Conservation (phyloP, 1,140 invertebrate species). For the Ips typographus region DNA sequence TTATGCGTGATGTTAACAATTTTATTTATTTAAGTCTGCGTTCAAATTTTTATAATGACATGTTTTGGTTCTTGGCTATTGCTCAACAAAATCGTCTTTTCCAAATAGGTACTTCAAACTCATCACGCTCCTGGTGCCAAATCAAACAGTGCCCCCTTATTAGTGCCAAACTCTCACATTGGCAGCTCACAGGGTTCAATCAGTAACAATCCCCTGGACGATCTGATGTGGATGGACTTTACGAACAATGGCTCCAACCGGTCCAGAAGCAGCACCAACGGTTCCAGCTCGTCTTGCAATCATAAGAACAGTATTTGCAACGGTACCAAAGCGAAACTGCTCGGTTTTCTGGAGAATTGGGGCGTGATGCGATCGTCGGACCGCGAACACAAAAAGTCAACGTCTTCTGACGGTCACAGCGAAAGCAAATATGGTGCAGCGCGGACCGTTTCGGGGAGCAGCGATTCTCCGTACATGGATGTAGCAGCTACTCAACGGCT, state of each 20-base stretch:
- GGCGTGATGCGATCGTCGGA: constrained; percentile 1
- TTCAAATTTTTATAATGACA: too few relatives aligned
- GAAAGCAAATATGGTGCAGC: constrained; percentile 56
- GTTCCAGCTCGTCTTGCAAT: constrained; percentile 32
- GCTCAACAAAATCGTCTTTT: background rate
- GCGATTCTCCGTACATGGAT: constrained; percentile 36
- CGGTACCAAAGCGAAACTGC: constrained; percentile 7
- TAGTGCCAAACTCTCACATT: constrained; percentile 52
- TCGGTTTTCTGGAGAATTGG: constrained; percentile 14
- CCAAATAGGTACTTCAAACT: constrained; percentile 42
- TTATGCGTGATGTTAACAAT: too few relatives aligned
- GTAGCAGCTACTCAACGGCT: constrained; percentile 10
- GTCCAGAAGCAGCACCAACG: constrained; percentile 1
- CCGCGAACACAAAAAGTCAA: constrained; percentile 38
- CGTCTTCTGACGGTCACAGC: constrained; percentile 54
- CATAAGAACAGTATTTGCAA: constrained; percentile 21
- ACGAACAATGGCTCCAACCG: constrained; percentile 44
- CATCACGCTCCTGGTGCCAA: constrained; percentile 51
- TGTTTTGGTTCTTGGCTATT: background rate
- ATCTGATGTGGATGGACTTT: constrained; percentile 82
- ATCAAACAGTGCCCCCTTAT: constrained; percentile 62
- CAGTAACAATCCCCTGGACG: constrained; percentile 70
- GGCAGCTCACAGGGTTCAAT: constrained; percentile 63
- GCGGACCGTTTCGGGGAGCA: constrained; percentile 24
- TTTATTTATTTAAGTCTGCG: too few relatives aligned